Evolutionary conservation across 2,797 vertebrate genomes (phyloP), one percentile per base, ranked within the genome.

Genomic region (Pseudotriccus pelzelni): DNA sequence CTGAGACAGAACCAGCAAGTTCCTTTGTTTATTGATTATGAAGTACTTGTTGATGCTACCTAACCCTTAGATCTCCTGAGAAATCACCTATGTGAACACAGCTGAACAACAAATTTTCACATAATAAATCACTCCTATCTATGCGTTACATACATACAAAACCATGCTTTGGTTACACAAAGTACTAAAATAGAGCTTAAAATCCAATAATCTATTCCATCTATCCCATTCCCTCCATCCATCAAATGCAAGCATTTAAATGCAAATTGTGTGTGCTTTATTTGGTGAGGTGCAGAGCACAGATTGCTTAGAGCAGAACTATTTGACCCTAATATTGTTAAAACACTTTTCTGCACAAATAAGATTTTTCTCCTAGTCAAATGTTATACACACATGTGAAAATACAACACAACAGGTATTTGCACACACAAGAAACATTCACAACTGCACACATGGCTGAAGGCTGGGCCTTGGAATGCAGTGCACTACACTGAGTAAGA

Each of bases 1-100:
- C 62, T 53, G 44, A 89, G 28, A 77, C 23, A 96, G 75, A 92
- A 78, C 6, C 3, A 66, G 36, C 17, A 74, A 62, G 50, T 68
- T 75, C 37, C n/a, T 58, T 49, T 70, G 28, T 68, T 85, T 52
- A 60, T 25, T 69, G 24, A 85, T 72, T 34, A 43, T 55, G 6
- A 80, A 94, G 41, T n/a, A 53, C 20, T 76, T 52, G n/a, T 44
- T 91, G 53, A 46, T 72, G 78, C 60, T 75, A 80, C 39, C 66
- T 68, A 50, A 12, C 5, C 9, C 43, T 58, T 0, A 72, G 15
- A 70, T 77, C 76, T 44, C 77, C 53, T 69, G 50, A 78, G 56
- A 87, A 87, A 87, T 18, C 19, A 53, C 9, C 23, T 58, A 30
- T 6, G 8, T 37, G 50, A 74, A 84, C 50, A 69, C 9, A 66